These are phyloP conservation scores for Aethes cnicana DNA, from an alignment of 2,888 invertebrate genomes.

Conservation along the genomic window DNA sequence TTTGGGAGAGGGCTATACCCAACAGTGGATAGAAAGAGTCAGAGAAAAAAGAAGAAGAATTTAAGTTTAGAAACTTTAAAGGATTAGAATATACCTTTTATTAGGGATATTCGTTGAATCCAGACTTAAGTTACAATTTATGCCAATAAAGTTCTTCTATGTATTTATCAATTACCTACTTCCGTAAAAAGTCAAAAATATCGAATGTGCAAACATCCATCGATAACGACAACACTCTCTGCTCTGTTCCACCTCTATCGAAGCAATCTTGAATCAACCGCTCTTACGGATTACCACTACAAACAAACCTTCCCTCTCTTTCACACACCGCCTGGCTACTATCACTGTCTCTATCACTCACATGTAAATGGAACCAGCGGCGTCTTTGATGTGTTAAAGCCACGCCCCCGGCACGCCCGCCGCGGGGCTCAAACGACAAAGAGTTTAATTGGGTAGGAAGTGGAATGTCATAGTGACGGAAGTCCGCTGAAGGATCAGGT, in stretches of 20 bases:
- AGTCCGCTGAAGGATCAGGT: too few species aligned
- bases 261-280: slow-evolving; percentile 72
- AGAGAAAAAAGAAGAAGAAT: too few species aligned
- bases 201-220: slow-evolving; percentile 39
- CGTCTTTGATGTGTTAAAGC: slow-evolving; percentile 66
- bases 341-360: slow-evolving; percentile 45
- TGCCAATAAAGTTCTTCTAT: too few species aligned
- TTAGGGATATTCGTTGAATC: too few species aligned
- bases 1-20: too few species aligned
- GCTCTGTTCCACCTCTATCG: slow-evolving; percentile 57
- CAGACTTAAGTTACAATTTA: too few species aligned
- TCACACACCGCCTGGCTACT: slow-evolving; percentile 34
- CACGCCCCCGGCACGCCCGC: slow-evolving; percentile 63
- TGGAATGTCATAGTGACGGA: slow-evolving; percentile 48
- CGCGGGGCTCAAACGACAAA: slow-evolving; percentile 74
- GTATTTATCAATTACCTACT: too few species aligned
- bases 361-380: slow-evolving; percentile 66
- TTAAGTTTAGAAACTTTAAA: too few species aligned
- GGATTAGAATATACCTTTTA: too few species aligned
- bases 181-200: not conserved
- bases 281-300: slow-evolving; percentile 72
- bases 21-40: too few species aligned
- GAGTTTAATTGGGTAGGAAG: slow-evolving; percentile 74
- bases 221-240: slow-evolving; percentile 40
- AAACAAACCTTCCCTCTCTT: slow-evolving; percentile 56